These are phyloP conservation scores for Apis laboriosa DNA, from an alignment of 1,140 invertebrate species.

Conservation along the genomic window DNA sequence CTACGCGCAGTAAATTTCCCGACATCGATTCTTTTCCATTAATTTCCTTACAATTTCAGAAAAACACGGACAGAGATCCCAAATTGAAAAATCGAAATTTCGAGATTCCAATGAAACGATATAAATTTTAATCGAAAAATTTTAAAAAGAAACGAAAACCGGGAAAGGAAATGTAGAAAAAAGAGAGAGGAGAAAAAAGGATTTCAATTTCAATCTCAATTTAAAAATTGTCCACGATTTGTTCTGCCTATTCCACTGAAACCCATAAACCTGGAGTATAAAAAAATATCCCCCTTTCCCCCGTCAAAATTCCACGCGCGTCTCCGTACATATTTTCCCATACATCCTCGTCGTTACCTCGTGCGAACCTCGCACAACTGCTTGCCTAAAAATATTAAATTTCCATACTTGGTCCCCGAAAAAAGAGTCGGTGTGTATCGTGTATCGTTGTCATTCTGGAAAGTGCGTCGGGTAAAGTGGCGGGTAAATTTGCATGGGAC, in stretches of 20 bases:
- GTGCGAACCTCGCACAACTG: neutral
- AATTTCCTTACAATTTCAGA: no score
- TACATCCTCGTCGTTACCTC: neutral
- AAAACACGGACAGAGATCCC: no score
- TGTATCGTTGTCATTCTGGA: constrained; percentile 4
- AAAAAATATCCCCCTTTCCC: neutral
- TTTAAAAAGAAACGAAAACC: no score
- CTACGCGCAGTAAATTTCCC: no score
- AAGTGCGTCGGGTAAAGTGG: constrained; percentile 4
- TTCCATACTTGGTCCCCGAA: neutral
- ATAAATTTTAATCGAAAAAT: no score
- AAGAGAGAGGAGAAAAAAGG: neutral
- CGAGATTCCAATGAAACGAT: no score
- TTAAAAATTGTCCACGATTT: neutral
- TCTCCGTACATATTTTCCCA: neutral
- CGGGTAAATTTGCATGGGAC: constrained; percentile 47
- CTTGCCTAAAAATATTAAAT: neutral
- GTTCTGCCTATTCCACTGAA: neutral
- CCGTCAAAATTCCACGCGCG: neutral
- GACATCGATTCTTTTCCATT: no score
- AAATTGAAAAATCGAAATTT: no score
- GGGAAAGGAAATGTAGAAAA: no score
- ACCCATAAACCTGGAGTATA: neutral
- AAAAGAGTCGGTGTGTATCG: neutral
- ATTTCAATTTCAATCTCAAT: neutral